Conservation (phyloP, 2,113 vertebrate species). For the Menura novaehollandiae region DNA sequence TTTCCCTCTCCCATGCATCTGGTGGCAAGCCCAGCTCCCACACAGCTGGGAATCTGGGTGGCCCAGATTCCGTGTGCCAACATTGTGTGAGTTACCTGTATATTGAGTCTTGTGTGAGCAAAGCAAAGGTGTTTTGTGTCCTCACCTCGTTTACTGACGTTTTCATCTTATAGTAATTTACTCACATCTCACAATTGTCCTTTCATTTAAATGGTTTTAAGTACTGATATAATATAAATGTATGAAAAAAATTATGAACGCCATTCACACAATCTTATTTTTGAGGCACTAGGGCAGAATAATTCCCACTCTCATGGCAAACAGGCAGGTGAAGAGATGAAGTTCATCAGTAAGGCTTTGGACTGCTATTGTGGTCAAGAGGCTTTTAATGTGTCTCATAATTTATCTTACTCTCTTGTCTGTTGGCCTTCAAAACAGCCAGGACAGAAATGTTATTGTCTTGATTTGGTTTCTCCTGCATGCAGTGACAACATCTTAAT, state of each 20-base stretch:
- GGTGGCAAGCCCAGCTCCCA: background rate
- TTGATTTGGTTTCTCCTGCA: background rate
- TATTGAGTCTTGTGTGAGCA: background rate
- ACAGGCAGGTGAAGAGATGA: background rate
- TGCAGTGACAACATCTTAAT: background rate
- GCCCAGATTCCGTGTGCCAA: background rate
- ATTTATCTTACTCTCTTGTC: background rate
- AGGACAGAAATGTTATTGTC: background rate
- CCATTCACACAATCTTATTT: background rate
- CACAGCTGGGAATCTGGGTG: background rate
- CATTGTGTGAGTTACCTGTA: background rate
- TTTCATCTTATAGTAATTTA: background rate
- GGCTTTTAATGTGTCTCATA: background rate
- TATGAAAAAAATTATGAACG: background rate
- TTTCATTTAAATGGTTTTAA: background rate
- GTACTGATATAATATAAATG: background rate
- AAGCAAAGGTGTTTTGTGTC: background rate
- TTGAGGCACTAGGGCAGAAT: background rate
- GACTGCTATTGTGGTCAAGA: background rate
- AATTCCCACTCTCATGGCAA: background rate
- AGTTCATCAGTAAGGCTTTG: background rate
- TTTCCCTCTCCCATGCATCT: background rate
- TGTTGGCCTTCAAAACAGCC: background rate
- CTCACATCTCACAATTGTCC: background rate
- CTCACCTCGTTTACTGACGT: background rate